Base-by-base conservation (phyloP, 2,888 invertebrate genomes). In the Hypomecis punctinalis region DNA sequence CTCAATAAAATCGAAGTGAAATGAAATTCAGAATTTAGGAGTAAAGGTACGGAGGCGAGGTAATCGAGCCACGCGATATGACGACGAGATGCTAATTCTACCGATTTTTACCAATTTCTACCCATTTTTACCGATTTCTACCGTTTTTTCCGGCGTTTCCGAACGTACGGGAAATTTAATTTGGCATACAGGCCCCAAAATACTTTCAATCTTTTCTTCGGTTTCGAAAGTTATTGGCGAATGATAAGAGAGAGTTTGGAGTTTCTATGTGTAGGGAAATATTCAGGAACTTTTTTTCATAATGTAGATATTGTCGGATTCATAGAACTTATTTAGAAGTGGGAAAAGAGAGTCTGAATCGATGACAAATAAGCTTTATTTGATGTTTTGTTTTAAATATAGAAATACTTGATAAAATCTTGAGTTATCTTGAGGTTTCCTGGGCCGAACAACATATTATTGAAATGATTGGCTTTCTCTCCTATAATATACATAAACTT, bases 1-100 rank as follows among this genome's bases (percentile, higher is more conserved):
- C 85, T 86, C 86, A 91, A 91, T 91, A 91, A 91, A 91, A 91
- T 89, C 82, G 84, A 85, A 86, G 84, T 82, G 83, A 89, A 89
- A 89, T 86, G 88, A 88, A 90, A 90, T 88, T 89, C 83, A 82
- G 82, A 89, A 88, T 86, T 87, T 86, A 83, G 82, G 79, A 84
- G 81, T 73, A 71, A 71, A 72, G 63, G 75, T 65, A 63, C 72
- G 78, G 82, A 83, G 82, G 85, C 83, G 85, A 83, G 86, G 84
- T 82, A 83, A 84, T 88, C 82, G 77, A 65, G 71, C 75, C 72
- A 76, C 76, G 75, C 76, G 83, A 75, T 77, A 78, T 74, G 80
- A 69, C 79, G 71, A 76, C 71, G 76, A 68, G 76, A 79, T 77
- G 85, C 81, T 84, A 86, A 86, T 86, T 84, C 82, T 71, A 76